Evolutionary conservation across 2,888 invertebrate genomes (phyloP).

Genomic region (Drosophila paramelanica): DNA sequence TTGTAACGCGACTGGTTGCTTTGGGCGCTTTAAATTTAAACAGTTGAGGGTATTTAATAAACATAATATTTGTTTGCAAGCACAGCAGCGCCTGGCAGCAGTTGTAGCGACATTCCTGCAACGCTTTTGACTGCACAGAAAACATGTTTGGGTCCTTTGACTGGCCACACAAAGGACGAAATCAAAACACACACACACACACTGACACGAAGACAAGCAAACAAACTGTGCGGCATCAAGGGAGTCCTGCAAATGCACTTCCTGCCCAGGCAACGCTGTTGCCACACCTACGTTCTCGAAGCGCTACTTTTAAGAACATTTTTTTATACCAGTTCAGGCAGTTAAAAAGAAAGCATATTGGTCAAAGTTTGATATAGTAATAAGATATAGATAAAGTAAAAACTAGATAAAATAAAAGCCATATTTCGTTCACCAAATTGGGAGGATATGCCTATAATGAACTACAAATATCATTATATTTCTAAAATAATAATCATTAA

Average conservation of each 20-base stretch:
- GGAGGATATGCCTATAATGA: too few relatives aligned
- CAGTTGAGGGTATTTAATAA: constrained; percentile 67
- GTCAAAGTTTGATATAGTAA: too few relatives aligned
- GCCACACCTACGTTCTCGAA: constrained; percentile 21
- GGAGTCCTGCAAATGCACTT: constrained; percentile 50
- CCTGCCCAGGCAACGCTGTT: constrained; percentile 44
- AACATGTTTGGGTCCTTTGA: constrained; percentile 54
- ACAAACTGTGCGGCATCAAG: constrained; percentile 8
- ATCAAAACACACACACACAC: constrained; percentile 48
- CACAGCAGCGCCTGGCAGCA: constrained; percentile 2
- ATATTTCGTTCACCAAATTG: too few relatives aligned
- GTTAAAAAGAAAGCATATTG: too few relatives aligned
- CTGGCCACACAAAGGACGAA: constrained; percentile 50
- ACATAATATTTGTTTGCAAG: constrained; percentile 62
- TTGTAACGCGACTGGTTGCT: constrained; percentile 1
- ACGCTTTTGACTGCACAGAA: constrained; percentile 44
- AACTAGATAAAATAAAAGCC: too few relatives aligned
- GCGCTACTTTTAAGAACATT: constrained; percentile 5
- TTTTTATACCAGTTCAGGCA: not conserved
- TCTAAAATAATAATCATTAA: too few relatives aligned
- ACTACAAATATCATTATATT: too few relatives aligned
- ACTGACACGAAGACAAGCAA: constrained; percentile 25
- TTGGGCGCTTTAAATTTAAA: constrained; percentile 36
- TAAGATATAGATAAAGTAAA: too few relatives aligned
- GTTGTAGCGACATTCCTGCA: constrained; percentile 27